Conservation (phyloP, 37 sponge, comb jelly and placozoan species). For the Ianthella basta region DNA sequence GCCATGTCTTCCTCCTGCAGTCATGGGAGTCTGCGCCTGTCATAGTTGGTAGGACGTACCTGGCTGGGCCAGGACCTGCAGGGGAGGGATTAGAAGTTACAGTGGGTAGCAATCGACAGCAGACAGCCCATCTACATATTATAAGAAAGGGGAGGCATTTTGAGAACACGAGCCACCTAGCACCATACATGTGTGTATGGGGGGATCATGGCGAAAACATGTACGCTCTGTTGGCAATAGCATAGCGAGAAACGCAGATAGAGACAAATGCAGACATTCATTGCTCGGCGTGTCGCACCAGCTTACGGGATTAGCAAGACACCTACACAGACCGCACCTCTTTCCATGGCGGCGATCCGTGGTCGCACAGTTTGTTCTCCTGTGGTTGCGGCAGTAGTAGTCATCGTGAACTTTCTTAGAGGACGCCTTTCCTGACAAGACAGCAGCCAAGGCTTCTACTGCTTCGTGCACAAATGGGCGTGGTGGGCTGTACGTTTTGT, state of each 20-base stretch:
- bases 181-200: neutral
- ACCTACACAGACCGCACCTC: conserved; percentile 54
- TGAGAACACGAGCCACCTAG: neutral
- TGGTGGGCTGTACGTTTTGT: too few species aligned
- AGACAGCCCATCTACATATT: neutral
- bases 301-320: too few species aligned
- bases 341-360: conserved; percentile 83
- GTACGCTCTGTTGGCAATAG: too few species aligned
- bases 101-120: neutral
- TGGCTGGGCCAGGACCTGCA: conserved; percentile 92
- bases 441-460: too few species aligned
- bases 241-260: too few species aligned
- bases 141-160: neutral
- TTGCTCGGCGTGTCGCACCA: too few species aligned
- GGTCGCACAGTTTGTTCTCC: conserved; percentile 59
- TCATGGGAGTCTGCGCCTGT: conserved; percentile 80
- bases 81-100: neutral
- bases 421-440: too few species aligned
- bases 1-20: conserved; percentile 62
- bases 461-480: too few species aligned
- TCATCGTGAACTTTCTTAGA: too few species aligned
- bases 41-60: conserved; percentile 79
- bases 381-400: neutral
- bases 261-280: too few species aligned
- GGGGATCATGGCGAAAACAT: too few species aligned